Conservation (phyloP, 1,140 invertebrate species). For the Anoplolepis gracilipes region DNA sequence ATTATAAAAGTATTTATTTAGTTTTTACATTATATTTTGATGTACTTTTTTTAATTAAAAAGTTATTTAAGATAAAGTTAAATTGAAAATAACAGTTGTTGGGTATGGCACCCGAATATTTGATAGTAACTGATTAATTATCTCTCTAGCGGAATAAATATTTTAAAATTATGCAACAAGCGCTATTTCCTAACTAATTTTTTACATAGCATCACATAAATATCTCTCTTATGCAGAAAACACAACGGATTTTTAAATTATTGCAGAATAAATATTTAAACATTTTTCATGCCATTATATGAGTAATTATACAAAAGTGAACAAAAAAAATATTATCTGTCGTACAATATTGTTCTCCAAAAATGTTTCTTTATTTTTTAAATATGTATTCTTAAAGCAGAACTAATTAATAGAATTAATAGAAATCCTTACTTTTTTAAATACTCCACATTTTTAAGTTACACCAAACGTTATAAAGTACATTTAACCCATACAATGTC, state of each 20-base stretch:
- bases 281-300: not conserved
- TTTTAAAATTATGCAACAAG: not conserved
- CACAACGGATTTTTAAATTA: not conserved
- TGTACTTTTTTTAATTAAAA: not conserved
- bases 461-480: not conserved
- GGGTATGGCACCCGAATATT: constrained; percentile 81
- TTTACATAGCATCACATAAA: constrained; percentile 24
- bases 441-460: not conserved
- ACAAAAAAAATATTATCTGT: not conserved
- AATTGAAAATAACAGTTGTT: constrained; percentile 60
- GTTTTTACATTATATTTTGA: constrained; percentile 28
- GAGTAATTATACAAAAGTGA: not conserved
- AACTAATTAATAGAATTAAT: not conserved
- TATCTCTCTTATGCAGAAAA: not conserved
- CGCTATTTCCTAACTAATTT: constrained; percentile 36
- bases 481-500: constrained; percentile 41
- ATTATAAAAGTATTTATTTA: constrained; percentile 8
- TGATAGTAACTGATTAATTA: constrained; percentile 56
- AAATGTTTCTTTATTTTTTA: not conserved
- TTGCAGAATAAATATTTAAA: not conserved
- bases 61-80: constrained; percentile 22
- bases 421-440: constrained; percentile 2
- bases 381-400: not conserved
- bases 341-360: not conserved
- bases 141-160: not conserved